Evolutionary conservation across 2,888 invertebrate species (phyloP).

Genomic region (Diarsia rubi): DNA sequence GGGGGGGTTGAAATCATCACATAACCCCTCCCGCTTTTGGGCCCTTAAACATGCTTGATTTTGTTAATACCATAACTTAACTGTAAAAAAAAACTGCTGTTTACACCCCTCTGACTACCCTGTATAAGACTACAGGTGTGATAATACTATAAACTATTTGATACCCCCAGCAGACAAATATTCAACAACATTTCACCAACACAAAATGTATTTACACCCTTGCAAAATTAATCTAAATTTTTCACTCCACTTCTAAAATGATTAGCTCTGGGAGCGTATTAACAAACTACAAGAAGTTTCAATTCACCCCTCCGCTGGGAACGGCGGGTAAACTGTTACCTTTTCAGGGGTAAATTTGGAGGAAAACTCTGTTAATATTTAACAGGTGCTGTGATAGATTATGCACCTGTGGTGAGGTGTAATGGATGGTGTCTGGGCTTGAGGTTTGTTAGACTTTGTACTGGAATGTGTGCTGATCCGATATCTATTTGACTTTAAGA

Average conservation of each 20-base stretch:
- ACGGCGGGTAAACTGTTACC: conserved; percentile 47
- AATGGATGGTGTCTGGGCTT: conserved; percentile 38
- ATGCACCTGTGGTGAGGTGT: conserved; percentile 51
- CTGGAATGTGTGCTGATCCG: not conserved
- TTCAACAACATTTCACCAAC: not conserved
- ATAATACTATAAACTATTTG: not conserved
- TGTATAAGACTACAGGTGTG: not conserved
- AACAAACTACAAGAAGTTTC: conserved; percentile 63
- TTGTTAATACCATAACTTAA: not conserved
- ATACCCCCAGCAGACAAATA: not conserved
- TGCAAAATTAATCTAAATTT: conserved; percentile 28
- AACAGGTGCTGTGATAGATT: conserved; percentile 56
- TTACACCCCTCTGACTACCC: not conserved
- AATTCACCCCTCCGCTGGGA: conserved; percentile 49
- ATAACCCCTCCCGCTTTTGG: too few species aligned
- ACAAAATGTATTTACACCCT: conserved; percentile 14
- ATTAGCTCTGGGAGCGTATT: conserved; percentile 41
- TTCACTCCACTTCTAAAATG: conserved; percentile 37
- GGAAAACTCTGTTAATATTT: conserved; percentile 61
- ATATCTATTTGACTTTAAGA: conserved; percentile 2
- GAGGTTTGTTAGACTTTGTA: not conserved
- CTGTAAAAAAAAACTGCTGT: not conserved
- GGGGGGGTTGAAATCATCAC: too few species aligned
- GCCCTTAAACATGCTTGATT: too few species aligned
- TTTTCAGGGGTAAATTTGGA: conserved; percentile 59